These are phyloP conservation scores for Cisticola juncidis DNA, from an alignment of 2,113 vertebrate species.

Conservation along the genomic window DNA sequence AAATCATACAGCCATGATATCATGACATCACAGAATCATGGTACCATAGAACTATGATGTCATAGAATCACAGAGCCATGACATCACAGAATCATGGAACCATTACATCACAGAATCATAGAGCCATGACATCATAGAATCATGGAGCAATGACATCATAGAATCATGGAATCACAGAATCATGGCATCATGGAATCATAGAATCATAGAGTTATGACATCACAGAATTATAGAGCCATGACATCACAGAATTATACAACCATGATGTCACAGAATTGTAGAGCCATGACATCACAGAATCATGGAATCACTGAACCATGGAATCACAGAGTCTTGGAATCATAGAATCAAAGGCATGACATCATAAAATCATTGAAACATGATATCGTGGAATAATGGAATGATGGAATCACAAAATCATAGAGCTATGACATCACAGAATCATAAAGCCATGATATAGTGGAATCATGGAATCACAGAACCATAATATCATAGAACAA, in stretches of 20 bases:
- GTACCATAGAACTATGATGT: not conserved
- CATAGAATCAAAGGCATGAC: accelerated
- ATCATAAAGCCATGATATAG: accelerated
- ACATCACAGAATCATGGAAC: accelerated
- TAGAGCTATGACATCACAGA: accelerated
- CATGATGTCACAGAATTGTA: accelerated
- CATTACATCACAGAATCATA: too few species aligned
- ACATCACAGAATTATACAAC: accelerated
- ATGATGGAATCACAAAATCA: accelerated
- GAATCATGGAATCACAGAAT: accelerated
- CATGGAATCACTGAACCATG: not conserved
- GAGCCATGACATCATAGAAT: too few species aligned
- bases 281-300: accelerated
- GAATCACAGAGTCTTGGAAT: too few species aligned
- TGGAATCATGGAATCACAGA: accelerated
- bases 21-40: too few species aligned
- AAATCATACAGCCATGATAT: accelerated
- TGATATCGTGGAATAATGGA: too few species aligned
- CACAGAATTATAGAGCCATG: accelerated
- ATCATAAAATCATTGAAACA: accelerated
- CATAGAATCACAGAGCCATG: too few species aligned
- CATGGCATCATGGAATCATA: accelerated
- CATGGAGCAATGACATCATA: accelerated
- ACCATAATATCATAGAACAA: too few species aligned
- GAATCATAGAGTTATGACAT: accelerated